Evolutionary conservation across 37 sponge, comb jelly and placozoan genomes (phyloP), one percentile per base, ranked within the genome.

Genomic region (Crambe crambe): DNA sequence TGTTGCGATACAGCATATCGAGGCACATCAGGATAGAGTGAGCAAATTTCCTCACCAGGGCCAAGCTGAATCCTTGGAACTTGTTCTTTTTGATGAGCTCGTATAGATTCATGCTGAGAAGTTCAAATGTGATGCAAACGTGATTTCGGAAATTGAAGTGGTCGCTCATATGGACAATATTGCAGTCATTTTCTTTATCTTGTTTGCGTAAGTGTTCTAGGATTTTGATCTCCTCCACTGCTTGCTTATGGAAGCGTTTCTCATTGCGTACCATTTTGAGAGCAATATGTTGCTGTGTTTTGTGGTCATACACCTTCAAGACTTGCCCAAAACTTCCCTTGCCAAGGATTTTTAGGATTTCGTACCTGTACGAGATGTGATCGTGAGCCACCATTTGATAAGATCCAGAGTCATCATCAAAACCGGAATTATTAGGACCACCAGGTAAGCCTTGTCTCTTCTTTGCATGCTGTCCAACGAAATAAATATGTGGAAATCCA

Each of bases 291-390:
- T 76, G 80, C 70, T 92, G 96, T 8, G 83, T 86, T 63, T 96
- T 96, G 88, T 98, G 96, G 68, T 98, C 99, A 75, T 94, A 98
- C 9, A 89, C 99, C 86, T 98, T 94, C 64, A 94, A 62, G 6
- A 98, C 99, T 73, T 98, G 99, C 18, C 99, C 99, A 79, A 98
- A 98, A 72, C 96, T 96, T 42, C 99, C 99, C 81, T 96, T 98
- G 0, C 99, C 99, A 26, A 98, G 66, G 6, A 95, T 84, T 58
- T 93, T 96, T 35, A 98, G 68, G 39, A 98, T 91, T 63, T 98
- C 99, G 71, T 88, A 98, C n/a, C 99, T 86, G 64, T 98, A 98
- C 9, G 84, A 79, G 4, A 98, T 81, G 73, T 98, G 99, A 67
- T 98, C 99, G 58, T 94, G 96, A 21, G 89, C 78, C 41, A 92